Base-by-base conservation (phyloP, 2,888 invertebrate species). In the Sphinx pinastri region DNA sequence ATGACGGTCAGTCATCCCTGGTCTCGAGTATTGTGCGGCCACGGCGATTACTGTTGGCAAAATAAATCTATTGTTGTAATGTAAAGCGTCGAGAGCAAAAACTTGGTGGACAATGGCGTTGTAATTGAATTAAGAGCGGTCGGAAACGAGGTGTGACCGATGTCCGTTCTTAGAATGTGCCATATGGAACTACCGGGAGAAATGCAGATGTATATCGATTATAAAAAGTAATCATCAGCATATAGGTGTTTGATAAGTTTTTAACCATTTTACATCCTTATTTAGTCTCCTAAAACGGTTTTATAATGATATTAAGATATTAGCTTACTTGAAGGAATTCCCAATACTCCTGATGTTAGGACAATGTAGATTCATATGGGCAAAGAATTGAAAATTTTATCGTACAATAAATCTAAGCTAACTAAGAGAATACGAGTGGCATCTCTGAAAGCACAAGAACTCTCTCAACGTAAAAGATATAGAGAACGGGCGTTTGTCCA, bases 1-100 rank as follows among this genome's bases (percentile, higher is more conserved):
- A 73, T 79, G 78, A 80, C 75, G 84, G 81, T 78, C 86, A 75
- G 79, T 84, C 84, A 78, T 73, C 81, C 81, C 81, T 79, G 81
- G 74, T 72, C 72, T 77, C 73, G 59, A 77, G 75, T 76, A 75
- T 75, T 87, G 78, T 81, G 73, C 78, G 69, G 77, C 79, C 78
- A 86, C 84, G 86, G 91, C 91, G 89, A 92, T 92, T 92, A 93
- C 90, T 93, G 91, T 93, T 93, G 92, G 84, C 91, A 89, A 93
- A 93, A 93, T 92, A 92, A 86, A 81, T 76, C 82, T 78, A 87
- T 92, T 93, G 90, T 91, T 83, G 80, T 73, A 71, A 77, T 83
- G 81, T 84, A 79, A 86, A 84, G 81, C 81, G 77, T 83, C 80
- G 77, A 79, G 80, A 78, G 89, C 87, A 92, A 90, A 93, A 92